Conservation (phyloP, 2,113 vertebrate genomes). For the Alosa alosa region DNA sequence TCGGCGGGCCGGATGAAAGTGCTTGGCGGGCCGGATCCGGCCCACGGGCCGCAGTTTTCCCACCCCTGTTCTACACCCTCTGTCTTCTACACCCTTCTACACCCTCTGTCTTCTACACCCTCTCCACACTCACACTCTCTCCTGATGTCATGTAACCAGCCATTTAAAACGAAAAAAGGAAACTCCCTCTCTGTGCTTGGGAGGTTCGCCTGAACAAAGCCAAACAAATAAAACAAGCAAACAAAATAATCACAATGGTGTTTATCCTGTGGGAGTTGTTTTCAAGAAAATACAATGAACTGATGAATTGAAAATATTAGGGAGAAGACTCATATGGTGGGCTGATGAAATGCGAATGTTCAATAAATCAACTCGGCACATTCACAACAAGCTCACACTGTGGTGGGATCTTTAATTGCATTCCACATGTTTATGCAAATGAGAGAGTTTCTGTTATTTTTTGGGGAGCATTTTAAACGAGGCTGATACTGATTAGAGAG, state of each 20-base stretch:
- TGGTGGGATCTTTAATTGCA: constrained; percentile 63
- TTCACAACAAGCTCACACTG: constrained; percentile 62
- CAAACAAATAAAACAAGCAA: constrained; percentile 8
- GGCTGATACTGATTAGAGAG: constrained; percentile 63
- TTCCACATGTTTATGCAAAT: constrained; percentile 71
- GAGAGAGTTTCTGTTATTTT: constrained; percentile 57
- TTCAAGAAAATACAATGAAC: not conserved
- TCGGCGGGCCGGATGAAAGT: no score
- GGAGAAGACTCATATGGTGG: not conserved
- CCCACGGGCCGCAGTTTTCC: no score
- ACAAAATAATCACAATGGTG: not conserved
- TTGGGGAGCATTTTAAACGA: constrained; percentile 63
- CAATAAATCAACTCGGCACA: constrained; percentile 56
- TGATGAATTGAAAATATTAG: constrained; percentile 7
- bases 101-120: no score
- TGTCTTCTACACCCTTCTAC: no score
- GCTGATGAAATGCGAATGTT: constrained; percentile 57
- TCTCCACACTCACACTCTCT: no score
- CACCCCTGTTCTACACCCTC: no score
- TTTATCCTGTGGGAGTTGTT: not conserved
- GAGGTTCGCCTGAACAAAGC: not conserved
- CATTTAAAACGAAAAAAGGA: no score
- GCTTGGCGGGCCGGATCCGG: no score
- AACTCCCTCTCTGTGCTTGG: not conserved
- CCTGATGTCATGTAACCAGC: no score